phyloP scores from a whole-genome alignment of 2,888 invertebrate genomes.

The Perizoma flavofasciatum region DNA sequence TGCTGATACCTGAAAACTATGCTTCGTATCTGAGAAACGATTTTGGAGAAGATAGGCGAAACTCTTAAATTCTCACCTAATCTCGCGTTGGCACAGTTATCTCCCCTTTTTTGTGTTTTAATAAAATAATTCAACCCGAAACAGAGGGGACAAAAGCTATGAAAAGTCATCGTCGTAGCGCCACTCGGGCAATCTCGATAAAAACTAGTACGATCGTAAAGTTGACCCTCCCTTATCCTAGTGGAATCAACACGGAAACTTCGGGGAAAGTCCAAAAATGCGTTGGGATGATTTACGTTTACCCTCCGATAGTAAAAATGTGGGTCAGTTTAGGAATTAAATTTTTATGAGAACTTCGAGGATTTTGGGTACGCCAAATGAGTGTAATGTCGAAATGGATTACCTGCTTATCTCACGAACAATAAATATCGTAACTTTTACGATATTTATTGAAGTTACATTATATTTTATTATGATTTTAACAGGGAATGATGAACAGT shows the following conservation, averaged over 20 bases:
- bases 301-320: conserved; percentile 64
- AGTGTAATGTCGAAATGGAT: conserved; percentile 47
- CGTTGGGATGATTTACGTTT: conserved; percentile 66
- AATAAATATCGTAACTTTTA: conserved; percentile 49
- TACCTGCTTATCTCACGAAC: conserved; percentile 54
- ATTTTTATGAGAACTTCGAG: conserved; percentile 60
- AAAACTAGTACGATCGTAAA: conserved; percentile 74
- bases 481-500: conserved; percentile 30
- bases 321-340: conserved; percentile 68
- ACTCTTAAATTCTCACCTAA: conserved; percentile 69
- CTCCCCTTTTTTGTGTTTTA: conserved; percentile 64
- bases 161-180: conserved; percentile 53
- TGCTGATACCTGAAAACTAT: conserved; percentile 47
- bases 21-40: conserved; percentile 49
- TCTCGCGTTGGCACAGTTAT: conserved; percentile 55
- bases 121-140: conserved; percentile 71
- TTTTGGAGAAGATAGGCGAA: conserved; percentile 53
- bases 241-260: conserved; percentile 68
- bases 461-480: conserved; percentile 44
- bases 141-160: conserved; percentile 65
- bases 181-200: conserved; percentile 70
- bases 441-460: conserved; percentile 45
- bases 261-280: conserved; percentile 49
- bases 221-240: conserved; percentile 73
- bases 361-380: conserved; percentile 45